Conservation (phyloP, 2,888 invertebrate species). For the Sphaeridia pumilis region DNA sequence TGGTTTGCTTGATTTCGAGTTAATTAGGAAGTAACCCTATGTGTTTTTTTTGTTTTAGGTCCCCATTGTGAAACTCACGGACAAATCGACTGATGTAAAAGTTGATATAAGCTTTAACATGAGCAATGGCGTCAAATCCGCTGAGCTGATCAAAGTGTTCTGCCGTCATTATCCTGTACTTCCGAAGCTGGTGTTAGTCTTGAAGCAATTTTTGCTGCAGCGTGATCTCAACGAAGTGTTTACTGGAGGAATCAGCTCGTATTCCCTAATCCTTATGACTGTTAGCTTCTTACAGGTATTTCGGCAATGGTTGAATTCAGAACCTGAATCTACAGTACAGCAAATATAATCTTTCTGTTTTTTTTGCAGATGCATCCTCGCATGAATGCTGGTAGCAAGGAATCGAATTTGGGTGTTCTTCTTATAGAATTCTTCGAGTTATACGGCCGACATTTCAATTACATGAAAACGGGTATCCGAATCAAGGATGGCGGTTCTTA, state of each 20-base stretch:
- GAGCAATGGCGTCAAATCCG: slow-evolving; percentile 93
- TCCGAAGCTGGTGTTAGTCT: slow-evolving; percentile 85
- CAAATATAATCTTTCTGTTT: no score
- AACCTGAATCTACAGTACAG: no score
- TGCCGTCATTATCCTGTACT: slow-evolving; percentile 79
- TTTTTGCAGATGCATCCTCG: slow-evolving; percentile 74
- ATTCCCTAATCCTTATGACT: slow-evolving; percentile 95
- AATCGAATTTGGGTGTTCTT: slow-evolving; percentile 78
- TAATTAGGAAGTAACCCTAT: no score
- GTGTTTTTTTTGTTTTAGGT: slow-evolving; percentile 40
- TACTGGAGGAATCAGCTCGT: slow-evolving; percentile 97
- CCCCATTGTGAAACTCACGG: slow-evolving; percentile 95
- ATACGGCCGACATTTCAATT: slow-evolving; percentile 93
- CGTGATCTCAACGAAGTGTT: slow-evolving; percentile 98
- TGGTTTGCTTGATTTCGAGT: no score
- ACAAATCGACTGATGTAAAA: slow-evolving; percentile 72
- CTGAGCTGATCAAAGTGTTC: slow-evolving; percentile 84
- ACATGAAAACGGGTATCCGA: slow-evolving; percentile 84
- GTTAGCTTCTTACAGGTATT: slow-evolving; percentile 85
- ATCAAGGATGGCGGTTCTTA: slow-evolving; percentile 88
- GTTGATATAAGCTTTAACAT: slow-evolving; percentile 99
- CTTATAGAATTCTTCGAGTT: slow-evolving; percentile 95
- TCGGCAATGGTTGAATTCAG: no score
- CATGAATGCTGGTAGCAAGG: slow-evolving; percentile 52
- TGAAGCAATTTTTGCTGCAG: slow-evolving; percentile 96